Conservation (phyloP, 2,113 vertebrate species). For the Rynchops niger region DNA sequence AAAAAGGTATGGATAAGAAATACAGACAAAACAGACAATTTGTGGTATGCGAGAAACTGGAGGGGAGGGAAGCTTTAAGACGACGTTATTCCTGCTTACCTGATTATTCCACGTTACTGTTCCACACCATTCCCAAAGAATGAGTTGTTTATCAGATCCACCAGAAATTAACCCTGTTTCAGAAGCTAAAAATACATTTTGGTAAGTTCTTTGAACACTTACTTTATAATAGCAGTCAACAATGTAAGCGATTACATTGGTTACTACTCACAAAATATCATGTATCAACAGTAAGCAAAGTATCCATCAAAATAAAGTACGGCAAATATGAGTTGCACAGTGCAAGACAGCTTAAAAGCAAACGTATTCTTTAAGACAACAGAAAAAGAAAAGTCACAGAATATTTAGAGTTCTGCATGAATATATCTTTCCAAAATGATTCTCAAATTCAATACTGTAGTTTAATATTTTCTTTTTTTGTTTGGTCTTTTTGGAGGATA, state of each 20-base stretch:
- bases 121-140: slow-evolving; percentile 82
- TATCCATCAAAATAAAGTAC: not conserved
- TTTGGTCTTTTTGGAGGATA: not conserved
- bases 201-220: not conserved
- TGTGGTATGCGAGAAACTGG: not conserved
- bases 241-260: not conserved
- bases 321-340: not conserved
- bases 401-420: not conserved
- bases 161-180: slow-evolving; percentile 89
- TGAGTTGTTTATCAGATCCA: slow-evolving; percentile 87
- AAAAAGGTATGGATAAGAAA: not conserved
- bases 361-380: not conserved
- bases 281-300: not conserved
- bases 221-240: not conserved
- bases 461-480: not conserved
- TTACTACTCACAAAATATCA: not conserved
- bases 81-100: slow-evolving; percentile 65
- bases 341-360: not conserved
- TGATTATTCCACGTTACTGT: slow-evolving; percentile 72
- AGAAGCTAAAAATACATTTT: slow-evolving; percentile 67
- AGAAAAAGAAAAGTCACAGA: not conserved
- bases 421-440: not conserved
- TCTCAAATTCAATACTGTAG: not conserved
- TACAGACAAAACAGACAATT: not conserved
- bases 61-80: not conserved